Base-by-base conservation (phyloP, 2,888 invertebrate species). In the Sinhomidia bicolor region DNA sequence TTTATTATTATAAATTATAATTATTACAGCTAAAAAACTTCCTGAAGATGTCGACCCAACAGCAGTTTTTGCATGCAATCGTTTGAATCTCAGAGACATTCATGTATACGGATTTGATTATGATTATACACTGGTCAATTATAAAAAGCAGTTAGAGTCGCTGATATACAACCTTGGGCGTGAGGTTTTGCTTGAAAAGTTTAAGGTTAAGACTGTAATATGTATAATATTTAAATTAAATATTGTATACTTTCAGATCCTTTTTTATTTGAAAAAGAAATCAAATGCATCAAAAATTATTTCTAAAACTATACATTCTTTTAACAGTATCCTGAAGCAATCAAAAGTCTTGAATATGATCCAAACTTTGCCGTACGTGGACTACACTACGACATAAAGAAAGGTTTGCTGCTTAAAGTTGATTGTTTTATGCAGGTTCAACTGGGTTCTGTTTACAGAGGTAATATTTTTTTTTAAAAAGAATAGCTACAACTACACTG, bases 81-180 rank as follows among this genome's bases (percentile, higher is more conserved):
- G 99, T 93, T 94, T 99, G 86, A 97, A 98, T 93, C 94, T 99
- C 81, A 95, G 96, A 90, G 97, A 98, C 94, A 97, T 99, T 57
- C 96, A 97, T 93, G 98, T 99, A 0, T 99, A 98, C 94, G 98
- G 99, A 26, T 99, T 99, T 94, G 99, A 99, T 94, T 99, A 99
- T 94, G 99, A 99, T 94, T 99, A 99, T 94, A 99, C 99, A 0
- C 94, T 99, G 92, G 99, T 99, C 0, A 97, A 98, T 92, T 99
- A 99, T 93, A 98, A 97, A 93, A 96, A 97, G 10, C 95, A 96
- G 23, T 94, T 99, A 93, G 98, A 99, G 93, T 96, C 96, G 93
- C 95, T 99, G 71, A 95, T 99, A 20, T 99, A 99, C 93, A 97
- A 97, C 93, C 95, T 99, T 90, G 99, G 98, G 0, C 95, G 97